These are phyloP conservation scores for Cuniculus paca DNA, from an alignment of 2,797 vertebrate genomes.

Conservation along the genomic window DNA sequence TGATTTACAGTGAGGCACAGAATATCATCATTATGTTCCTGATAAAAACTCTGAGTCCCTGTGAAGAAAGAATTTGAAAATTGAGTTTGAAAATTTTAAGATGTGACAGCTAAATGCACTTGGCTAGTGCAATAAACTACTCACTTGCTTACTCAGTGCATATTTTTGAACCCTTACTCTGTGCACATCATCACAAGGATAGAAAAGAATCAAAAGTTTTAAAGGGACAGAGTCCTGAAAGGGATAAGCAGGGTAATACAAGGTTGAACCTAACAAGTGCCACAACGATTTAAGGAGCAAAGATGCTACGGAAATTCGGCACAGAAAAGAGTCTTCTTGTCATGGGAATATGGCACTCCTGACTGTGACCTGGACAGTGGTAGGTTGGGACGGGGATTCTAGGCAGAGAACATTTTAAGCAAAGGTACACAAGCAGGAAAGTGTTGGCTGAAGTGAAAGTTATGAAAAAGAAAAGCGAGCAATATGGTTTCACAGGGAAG, in stretches of 20 bases:
- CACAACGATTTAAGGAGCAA: neutral
- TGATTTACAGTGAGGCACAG: constrained; percentile 99
- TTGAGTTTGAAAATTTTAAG: constrained; percentile 61
- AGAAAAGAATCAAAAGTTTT: constrained; percentile 6
- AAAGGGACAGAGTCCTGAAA: neutral
- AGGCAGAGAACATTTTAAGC: neutral
- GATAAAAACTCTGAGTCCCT: constrained; percentile 99
- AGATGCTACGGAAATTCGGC: neutral
- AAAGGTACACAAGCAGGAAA: neutral
- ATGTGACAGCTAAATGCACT: neutral
- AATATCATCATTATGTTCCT: constrained; percentile 99
- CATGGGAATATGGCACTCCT: neutral
- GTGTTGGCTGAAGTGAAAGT: neutral
- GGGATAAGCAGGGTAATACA: neutral
- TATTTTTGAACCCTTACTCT: constrained; percentile 1
- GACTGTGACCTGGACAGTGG: neutral
- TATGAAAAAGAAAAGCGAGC: neutral
- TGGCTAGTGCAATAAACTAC: neutral
- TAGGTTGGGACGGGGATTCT: neutral
- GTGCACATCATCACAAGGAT: neutral
- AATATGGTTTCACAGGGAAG: neutral
- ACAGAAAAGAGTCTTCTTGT: neutral
- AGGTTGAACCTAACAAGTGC: neutral
- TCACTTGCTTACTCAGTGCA: neutral
- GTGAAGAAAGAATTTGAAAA: constrained; percentile 76